Base-by-base conservation (phyloP, 2,888 invertebrate genomes). In the Phymatocera aterrima region DNA sequence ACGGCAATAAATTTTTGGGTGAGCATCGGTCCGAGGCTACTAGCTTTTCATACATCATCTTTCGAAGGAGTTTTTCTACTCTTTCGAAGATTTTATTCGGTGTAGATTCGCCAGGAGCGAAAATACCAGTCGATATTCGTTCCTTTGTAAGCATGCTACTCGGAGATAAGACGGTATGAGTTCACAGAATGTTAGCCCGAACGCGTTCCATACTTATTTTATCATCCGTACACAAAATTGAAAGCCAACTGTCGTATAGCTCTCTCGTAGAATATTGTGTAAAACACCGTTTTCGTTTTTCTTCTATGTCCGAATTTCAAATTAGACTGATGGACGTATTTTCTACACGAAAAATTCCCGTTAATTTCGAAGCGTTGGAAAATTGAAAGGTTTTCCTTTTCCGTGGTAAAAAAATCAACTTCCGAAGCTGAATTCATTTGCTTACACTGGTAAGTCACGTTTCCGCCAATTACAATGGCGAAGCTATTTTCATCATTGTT, bases 11-110 rank as follows among this genome's bases (percentile, higher is more conserved):
- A 72, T 51, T 72, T 37, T 5, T 6, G 18, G 18, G 51, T 72
- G 51, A 72, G 51, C 51, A 72, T 72, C 34, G 48, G 31, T 51
- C 31, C 72, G 72, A 34, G 21, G 48, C 51, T 72, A 48, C 48
- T 72, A 51, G 21, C 72, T 51, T 51, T 72, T 51, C 72, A 72
- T 72, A 51, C 51, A 72, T 72, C 72, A 72, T 72, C 18, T 28
- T 51, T 72, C 31, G 72, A 51, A n/a, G 31, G 15, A n/a, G 2
- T 34, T 34, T 70, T 51, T 34, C 21, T 2, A 8, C 28, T 43
- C 43, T 46, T 31, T 48, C 18, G 18, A 31, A 1, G 18, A 48
- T 31, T 72, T 51, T 72, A 48, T 48, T 48, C 48, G 10, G 4
- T 18, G 70, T 51, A 18, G 31, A 31, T 34, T 12, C 18, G 72